Base-by-base conservation (phyloP, 2,797 vertebrate genomes). In the Pyrocephalus nanus region DNA sequence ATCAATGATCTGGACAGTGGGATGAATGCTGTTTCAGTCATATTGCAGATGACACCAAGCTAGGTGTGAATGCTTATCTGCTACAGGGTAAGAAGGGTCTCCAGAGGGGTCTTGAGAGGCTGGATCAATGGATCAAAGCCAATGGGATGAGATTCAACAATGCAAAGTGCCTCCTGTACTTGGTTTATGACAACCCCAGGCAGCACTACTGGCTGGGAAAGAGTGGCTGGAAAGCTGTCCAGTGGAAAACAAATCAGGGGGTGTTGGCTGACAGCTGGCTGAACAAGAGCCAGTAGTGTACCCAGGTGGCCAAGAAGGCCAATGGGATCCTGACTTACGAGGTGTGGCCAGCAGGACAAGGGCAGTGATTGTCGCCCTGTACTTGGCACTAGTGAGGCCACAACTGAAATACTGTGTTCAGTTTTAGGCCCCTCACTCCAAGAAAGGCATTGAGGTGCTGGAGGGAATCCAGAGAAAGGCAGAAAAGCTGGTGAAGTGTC, bases 161-260 rank as follows among this genome's bases (percentile, higher is more conserved):
- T 15, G 9, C 10, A 1, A 40, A 73, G 8, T 50, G 2, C 13
- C 3, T 75, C 6, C 30, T 62, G 40, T n/a, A 8, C 14, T 15
- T 69, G 2, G 0, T 6, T 40, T 19, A 4, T 7, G 73, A 15
- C 23, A 47, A 22, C 6, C 0, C 10, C 26, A 48, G 12, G 9
- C 5, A 48, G 1, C 0, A 1, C 8, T n/a, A 32, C 21, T 61
- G 17, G 17, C 19, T 43, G 12, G 7, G 10, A 22, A 50, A 43
- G 36, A 64, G 23, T 47, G 15, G 2, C 20, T 81, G 26, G 7
- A 88, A 70, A 50, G 2, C 20, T 62, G 23, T 11, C 25, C 1
- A 2, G 17, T 0, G 1, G 27, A 30, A 61, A 55, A 62, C 2
- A 6, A 6, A 21, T 6, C 2, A n/a, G 15, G 5, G 5, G 4